A percentile compares a stretch with the other conserved stretches of the same genome.
Conservation (phyloP, 2,888 invertebrate species). For the Eupithecia abbreviata region DNA sequence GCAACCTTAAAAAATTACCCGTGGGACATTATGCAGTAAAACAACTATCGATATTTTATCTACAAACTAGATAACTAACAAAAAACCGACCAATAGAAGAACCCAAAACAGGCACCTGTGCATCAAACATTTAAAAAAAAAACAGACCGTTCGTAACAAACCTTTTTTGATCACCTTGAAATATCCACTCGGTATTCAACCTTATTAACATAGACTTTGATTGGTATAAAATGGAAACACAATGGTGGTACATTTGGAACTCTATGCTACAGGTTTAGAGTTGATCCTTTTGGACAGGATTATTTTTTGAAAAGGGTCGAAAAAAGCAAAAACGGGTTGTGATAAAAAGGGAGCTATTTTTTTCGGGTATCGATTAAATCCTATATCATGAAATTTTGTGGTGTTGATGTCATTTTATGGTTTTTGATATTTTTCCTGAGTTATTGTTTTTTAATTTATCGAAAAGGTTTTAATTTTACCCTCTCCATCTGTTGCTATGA, state of each 20-base stretch:
- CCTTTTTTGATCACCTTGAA: conserved; percentile 9
- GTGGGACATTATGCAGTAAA: background rate
- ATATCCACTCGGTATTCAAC: conserved; percentile 14
- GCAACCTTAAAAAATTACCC: background rate
- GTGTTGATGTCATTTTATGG: conserved; percentile 3
- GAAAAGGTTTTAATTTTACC: background rate
- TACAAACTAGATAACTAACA: conserved; percentile 26
- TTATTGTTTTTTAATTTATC: background rate
- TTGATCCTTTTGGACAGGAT: conserved; percentile 1
- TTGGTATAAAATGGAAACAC: background rate
- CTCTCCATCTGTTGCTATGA: too few relatives aligned
- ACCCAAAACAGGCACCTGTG: conserved; percentile 39
- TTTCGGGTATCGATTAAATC: conserved; percentile 45
- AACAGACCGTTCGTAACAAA: conserved; percentile 29
- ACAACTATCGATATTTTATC: conserved; percentile 18
- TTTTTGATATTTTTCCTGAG: background rate
- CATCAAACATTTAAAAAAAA: conserved; percentile 32
- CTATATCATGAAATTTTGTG: conserved; percentile 1
- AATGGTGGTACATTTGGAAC: background rate
- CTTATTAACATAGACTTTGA: conserved; percentile 13
- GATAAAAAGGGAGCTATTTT: conserved; percentile 63
- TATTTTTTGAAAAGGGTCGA: conserved; percentile 35
- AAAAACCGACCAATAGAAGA: conserved; percentile 30
- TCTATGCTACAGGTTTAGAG: background rate
- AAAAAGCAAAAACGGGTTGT: conserved; percentile 60